phyloP scores from a whole-genome alignment of 2,888 invertebrate genomes.

The Ptycholaimellus sp. region DNA sequence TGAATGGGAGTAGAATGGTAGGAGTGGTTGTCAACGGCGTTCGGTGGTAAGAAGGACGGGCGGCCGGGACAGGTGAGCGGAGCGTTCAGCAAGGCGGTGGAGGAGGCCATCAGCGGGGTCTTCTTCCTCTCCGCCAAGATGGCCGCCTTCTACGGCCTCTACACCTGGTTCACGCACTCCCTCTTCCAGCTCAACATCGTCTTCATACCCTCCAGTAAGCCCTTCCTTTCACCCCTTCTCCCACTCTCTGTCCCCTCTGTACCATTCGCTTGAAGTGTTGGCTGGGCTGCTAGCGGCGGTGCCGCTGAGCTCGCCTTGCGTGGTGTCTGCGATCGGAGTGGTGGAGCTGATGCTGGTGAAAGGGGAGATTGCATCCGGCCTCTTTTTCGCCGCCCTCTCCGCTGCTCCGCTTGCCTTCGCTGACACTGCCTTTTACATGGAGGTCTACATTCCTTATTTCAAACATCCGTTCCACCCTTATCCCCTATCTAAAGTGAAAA shows the following conservation, averaged over 20 bases:
- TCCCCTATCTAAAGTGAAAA: not conserved
- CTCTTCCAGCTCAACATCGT: conserved; percentile 75
- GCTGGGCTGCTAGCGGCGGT: conserved; percentile 80
- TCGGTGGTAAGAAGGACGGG: too few relatives aligned
- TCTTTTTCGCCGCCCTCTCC: conserved; percentile 54
- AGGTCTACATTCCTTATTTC: conserved; percentile 45
- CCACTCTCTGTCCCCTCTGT: conserved; percentile 1
- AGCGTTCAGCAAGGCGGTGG: conserved; percentile 27
- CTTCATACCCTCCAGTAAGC: conserved; percentile 62
- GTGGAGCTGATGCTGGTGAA: conserved; percentile 81
- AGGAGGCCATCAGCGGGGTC: conserved; percentile 48
- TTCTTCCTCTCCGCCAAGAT: conserved; percentile 87
- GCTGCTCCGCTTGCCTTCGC: conserved; percentile 71
- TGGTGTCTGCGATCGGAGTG: conserved; percentile 76
- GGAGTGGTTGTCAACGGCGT: too few relatives aligned
- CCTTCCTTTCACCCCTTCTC: conserved; percentile 2
- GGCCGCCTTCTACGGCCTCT: conserved; percentile 82
- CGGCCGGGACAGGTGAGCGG: too few relatives aligned
- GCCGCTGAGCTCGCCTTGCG: conserved; percentile 80
- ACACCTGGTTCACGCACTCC: conserved; percentile 91
- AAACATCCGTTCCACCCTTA: not conserved
- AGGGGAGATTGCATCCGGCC: conserved; percentile 53
- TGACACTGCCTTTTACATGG: conserved; percentile 80
- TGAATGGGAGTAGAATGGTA: too few relatives aligned
- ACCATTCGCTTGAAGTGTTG: conserved; percentile 38